Conservation (phyloP, 2,797 vertebrate species). For the Mionectes olivaceus region DNA sequence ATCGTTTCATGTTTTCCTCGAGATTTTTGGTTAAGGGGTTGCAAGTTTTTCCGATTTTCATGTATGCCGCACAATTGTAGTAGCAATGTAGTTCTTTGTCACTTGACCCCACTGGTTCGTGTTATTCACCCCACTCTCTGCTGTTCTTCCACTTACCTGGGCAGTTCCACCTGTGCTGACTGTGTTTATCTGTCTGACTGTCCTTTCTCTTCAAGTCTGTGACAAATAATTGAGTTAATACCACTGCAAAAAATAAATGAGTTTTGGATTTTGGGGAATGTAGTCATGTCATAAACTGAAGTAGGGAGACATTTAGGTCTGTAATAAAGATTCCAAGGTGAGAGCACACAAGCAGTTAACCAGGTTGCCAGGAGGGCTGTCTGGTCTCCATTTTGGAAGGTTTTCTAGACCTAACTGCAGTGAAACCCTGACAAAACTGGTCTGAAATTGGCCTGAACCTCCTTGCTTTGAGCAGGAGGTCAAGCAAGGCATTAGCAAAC, state of each 20-base stretch:
- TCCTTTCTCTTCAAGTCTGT: not conserved
- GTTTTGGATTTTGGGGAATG: not conserved
- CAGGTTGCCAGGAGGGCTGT: not conserved
- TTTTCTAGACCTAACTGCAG: not conserved
- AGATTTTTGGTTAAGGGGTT: not conserved
- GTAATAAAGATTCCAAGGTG: not conserved
- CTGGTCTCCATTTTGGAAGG: not conserved
- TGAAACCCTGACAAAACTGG: not conserved
- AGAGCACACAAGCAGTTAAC: not conserved
- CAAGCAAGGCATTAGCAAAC: not conserved
- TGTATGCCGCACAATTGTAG: not conserved
- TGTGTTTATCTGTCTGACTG: not conserved
- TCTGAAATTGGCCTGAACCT: not conserved
- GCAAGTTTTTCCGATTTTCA: not conserved
- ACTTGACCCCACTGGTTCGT: fast-evolving
- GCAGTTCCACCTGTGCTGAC: not conserved
- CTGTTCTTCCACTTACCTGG: not conserved
- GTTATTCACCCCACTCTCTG: not conserved
- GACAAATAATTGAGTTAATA: not conserved
- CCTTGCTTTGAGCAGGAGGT: not conserved
- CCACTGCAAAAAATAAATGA: not conserved
- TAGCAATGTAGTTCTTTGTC: not conserved
- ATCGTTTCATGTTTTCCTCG: not conserved
- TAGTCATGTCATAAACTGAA: not conserved
- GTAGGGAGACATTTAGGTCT: not conserved